Conservation (phyloP, 2,888 invertebrate genomes). For the Tetranychus piercei region DNA sequence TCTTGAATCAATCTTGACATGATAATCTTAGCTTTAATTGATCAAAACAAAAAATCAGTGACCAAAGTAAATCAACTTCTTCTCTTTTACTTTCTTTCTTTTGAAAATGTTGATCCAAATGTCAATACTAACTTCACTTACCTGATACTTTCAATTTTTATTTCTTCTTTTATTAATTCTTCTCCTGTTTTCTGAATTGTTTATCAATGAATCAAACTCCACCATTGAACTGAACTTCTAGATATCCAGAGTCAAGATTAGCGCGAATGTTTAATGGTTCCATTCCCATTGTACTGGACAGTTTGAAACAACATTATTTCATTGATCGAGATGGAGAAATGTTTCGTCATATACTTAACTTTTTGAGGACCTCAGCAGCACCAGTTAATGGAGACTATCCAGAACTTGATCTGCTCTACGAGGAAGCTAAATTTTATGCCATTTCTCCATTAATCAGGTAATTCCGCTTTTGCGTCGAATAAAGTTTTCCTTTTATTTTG, state of each 20-base stretch:
- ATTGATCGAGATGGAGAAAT: slow-evolving; percentile 93
- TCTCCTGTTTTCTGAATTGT: no score
- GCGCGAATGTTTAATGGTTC: slow-evolving; percentile 84
- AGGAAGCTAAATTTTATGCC: slow-evolving; percentile 79
- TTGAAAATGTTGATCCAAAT: no score
- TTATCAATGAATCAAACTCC: no score
- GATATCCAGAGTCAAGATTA: slow-evolving; percentile 75
- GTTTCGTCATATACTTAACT: slow-evolving; percentile 93
- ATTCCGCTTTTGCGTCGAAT: slow-evolving; percentile 24
- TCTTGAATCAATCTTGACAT: no score
- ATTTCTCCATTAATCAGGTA: slow-evolving; percentile 40
- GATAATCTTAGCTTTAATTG: no score
- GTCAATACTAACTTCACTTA: no score
- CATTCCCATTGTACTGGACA: slow-evolving; percentile 85
- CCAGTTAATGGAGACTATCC: slow-evolving; percentile 69
- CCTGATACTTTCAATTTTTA: no score
- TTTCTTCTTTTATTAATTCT: no score
- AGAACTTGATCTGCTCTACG: slow-evolving; percentile 63
- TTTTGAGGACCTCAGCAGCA: slow-evolving; percentile 72
- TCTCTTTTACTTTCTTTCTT: no score
- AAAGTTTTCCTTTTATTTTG: neutral
- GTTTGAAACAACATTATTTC: slow-evolving; percentile 92
- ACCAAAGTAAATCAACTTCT: no score
- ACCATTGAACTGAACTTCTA: slow-evolving; percentile 31
- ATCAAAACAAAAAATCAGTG: no score